phyloP scores from a whole-genome alignment of 2,797 vertebrate species.

The Xiphophorus birchmanni region DNA sequence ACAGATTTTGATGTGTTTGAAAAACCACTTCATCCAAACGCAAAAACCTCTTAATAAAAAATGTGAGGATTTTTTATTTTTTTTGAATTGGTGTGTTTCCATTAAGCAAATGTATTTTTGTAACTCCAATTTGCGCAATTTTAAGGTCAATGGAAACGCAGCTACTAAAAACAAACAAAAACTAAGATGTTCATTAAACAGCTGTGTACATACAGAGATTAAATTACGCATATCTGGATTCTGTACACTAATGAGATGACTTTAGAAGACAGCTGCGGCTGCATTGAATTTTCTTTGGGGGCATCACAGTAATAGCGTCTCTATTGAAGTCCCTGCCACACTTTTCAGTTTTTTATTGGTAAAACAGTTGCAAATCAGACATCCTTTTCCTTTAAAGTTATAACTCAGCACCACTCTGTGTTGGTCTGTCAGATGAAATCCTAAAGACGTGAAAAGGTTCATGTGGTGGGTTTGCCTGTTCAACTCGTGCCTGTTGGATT shows the following conservation, averaged over 20 bases:
- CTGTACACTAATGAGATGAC: not conserved
- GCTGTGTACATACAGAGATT: not conserved
- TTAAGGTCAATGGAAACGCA: too few relatives aligned
- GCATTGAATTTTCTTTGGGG: not conserved
- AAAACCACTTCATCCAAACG: too few relatives aligned
- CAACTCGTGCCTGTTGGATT: not conserved
- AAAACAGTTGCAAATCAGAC: not conserved
- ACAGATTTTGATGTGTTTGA: too few relatives aligned
- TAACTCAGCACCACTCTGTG: not conserved
- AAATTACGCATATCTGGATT: not conserved
- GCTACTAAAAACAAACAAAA: not conserved
- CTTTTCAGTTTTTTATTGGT: not conserved
- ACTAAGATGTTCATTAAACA: not conserved
- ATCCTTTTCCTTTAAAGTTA: not conserved
- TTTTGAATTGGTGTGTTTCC: too few relatives aligned
- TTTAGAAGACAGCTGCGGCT: not conserved
- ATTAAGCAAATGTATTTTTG: too few relatives aligned
- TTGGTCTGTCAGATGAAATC: not conserved
- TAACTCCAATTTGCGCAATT: too few relatives aligned
- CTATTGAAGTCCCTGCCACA: not conserved
- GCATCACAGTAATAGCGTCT: not conserved
- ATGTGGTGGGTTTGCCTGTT: not conserved
- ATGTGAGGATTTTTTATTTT: too few relatives aligned
- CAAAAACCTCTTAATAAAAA: too few relatives aligned
- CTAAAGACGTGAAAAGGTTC: not conserved